These are phyloP conservation scores for Gymnocephalus cernua DNA, from an alignment of 2,113 vertebrate species.

Conservation along the genomic window DNA sequence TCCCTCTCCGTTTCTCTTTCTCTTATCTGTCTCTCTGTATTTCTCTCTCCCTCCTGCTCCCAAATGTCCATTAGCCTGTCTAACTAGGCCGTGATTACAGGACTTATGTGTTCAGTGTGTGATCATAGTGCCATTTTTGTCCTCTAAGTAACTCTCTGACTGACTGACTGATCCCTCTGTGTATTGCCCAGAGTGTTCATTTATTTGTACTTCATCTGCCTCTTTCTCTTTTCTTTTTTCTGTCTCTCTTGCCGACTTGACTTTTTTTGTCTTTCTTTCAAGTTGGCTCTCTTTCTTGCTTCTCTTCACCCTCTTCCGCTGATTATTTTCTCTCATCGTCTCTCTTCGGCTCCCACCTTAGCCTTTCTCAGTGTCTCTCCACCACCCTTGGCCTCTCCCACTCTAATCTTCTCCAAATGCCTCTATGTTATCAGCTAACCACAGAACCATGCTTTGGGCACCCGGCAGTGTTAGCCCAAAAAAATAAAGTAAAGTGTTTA, in stretches of 20 bases:
- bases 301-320: conserved; percentile 20
- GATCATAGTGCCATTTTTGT: conserved; percentile 65
- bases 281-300: conserved; percentile 10
- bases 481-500: conserved; percentile 67
- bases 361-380: conserved; percentile 37
- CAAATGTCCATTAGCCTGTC: conserved; percentile 67
- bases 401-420: conserved; percentile 66
- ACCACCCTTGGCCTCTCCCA: conserved; percentile 47
- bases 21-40: conserved; percentile 10
- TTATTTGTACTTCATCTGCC: conserved; percentile 49
- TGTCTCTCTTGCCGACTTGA: neutral
- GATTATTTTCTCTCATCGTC: conserved; percentile 47
- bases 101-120: conserved; percentile 66
- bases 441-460: conserved; percentile 66
- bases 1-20: neutral
- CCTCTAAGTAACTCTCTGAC: conserved; percentile 36
- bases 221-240: conserved; percentile 15
- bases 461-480: conserved; percentile 60
- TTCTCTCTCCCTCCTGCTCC: conserved; percentile 22
- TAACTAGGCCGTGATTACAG: conserved; percentile 71
- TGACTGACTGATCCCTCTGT: conserved; percentile 58
- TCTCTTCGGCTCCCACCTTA: conserved; percentile 24
- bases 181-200: conserved; percentile 45
- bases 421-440: conserved; percentile 67
- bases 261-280: conserved; percentile 15